Evolutionary conservation across 2,888 invertebrate species (phyloP).

Genomic region (Mythimna lalbum): DNA sequence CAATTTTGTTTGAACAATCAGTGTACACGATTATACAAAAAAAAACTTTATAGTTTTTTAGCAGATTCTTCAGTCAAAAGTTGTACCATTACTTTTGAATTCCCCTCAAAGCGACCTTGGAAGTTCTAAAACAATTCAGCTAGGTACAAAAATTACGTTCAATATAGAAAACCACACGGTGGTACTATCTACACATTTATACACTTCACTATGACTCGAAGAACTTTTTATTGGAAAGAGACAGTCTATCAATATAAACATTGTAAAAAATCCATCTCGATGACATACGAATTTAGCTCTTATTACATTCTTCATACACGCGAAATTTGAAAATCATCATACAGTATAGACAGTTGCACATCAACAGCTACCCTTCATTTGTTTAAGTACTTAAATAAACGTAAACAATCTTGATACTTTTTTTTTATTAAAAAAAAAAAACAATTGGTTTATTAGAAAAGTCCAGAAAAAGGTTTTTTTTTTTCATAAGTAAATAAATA

Average conservation of each 20-base stretch:
- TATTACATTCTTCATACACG: neutral
- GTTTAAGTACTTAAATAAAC: too few species aligned
- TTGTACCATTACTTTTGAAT: slow-evolving; percentile 34
- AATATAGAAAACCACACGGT: slow-evolving; percentile 60
- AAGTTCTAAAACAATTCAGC: slow-evolving; percentile 40
- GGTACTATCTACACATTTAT: slow-evolving; percentile 53
- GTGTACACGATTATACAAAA: neutral
- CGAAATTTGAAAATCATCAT: neutral
- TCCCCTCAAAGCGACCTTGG: slow-evolving; percentile 15
- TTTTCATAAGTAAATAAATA: too few species aligned
- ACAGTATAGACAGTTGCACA: neutral
- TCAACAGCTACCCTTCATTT: neutral
- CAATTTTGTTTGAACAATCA: neutral
- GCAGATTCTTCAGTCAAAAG: neutral
- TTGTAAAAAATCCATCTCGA: slow-evolving; percentile 42
- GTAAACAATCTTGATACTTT: too few species aligned
- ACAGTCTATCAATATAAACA: slow-evolving; percentile 65
- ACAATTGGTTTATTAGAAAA: too few species aligned
- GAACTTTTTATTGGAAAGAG: slow-evolving; percentile 61
- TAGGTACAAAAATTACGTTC: slow-evolving; percentile 62
- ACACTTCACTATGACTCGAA: slow-evolving; percentile 55
- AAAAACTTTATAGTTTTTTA: neutral
- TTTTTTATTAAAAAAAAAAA: too few species aligned
- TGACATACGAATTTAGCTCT: slow-evolving; percentile 59
- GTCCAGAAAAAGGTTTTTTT: too few species aligned